Evolutionary conservation across 2,888 invertebrate genomes (phyloP).

Genomic region (Drosophila helvetica): DNA sequence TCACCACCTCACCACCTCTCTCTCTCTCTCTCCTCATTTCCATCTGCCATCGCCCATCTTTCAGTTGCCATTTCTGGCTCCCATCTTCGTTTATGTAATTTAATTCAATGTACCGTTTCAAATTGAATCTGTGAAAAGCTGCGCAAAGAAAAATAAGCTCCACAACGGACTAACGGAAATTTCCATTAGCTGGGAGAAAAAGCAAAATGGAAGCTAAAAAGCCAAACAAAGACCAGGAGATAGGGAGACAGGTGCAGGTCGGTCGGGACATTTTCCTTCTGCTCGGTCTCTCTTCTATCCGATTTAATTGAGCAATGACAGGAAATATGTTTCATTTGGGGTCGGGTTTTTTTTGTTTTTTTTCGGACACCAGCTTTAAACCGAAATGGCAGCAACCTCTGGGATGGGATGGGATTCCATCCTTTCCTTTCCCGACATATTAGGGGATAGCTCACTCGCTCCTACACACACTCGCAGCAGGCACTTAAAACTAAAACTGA

Average conservation of each 20-base stretch:
- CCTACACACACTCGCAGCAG: conserved; percentile 33
- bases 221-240: conserved; percentile 16
- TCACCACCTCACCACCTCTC: neutral
- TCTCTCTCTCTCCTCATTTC: neutral
- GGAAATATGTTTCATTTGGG: conserved; percentile 47
- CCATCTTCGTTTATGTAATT: conserved; percentile 62
- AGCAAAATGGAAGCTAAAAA: conserved; percentile 37
- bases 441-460: neutral
- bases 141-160: conserved; percentile 59
- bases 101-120: conserved; percentile 78
- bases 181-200: conserved; percentile 62
- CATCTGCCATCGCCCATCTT: neutral
- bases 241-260: conserved; percentile 34
- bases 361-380: conserved; percentile 35
- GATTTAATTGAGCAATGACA: conserved; percentile 68
- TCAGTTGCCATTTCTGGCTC: conserved; percentile 21
- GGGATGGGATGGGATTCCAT: neutral
- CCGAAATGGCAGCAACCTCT: conserved; percentile 11
- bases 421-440: neutral
- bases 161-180: conserved; percentile 55
- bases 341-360: neutral
- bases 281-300: conserved; percentile 18
- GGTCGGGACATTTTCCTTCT: neutral
- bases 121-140: conserved; percentile 75
- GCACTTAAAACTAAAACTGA: conserved; percentile 66